Base-by-base conservation (phyloP, 2,797 vertebrate genomes). In the Tiaroga cobitis region DNA sequence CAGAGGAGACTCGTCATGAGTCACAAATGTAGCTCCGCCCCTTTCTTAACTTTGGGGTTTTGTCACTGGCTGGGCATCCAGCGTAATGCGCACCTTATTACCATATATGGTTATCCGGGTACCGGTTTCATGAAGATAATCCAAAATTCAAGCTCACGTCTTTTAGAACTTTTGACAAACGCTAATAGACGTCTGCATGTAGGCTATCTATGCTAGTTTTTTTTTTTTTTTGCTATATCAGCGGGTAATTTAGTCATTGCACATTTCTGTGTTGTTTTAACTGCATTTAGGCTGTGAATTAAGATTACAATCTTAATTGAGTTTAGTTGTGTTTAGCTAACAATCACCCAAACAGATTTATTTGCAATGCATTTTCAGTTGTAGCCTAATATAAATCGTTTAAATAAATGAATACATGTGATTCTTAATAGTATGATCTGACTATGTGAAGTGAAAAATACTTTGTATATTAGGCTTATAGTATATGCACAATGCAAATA, bases 21-120 rank as follows among this genome's bases (percentile, higher is more conserved):
- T 88, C 80, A 87, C 16, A 26, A 39, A 16, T 26, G 18, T 21
- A 18, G 61, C 81, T 15, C 73, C 72, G 77, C 83, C 85, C 43
- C 72, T 77, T 80, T 69, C 32, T 82, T 37, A 15, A 73, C 26
- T 79, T 43, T 72, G 56, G 46, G 43, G 32, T 87, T 85, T 84
- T 69, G 75, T 89, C 87, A 89, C 87, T 78, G 87, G 85, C 80
- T 84, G 74, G 75, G 69, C 69, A 86, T 78, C 41, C 63, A 49
- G 1, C 9, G 43, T 4, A 59, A 21, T 26, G 18, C 46, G 16
- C 61, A 16, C 21, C 24, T 59, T 24, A 2, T 86, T 43, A 43
- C 90, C 90, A 89, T 74, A 88, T 90, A 88, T 88, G 88, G 89
- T 34, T 34, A 82, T 92, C 90, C 88, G 89, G 81, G 29, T 39